phyloP scores from a whole-genome alignment of 2,797 vertebrate species.

The Malurus splendens region DNA sequence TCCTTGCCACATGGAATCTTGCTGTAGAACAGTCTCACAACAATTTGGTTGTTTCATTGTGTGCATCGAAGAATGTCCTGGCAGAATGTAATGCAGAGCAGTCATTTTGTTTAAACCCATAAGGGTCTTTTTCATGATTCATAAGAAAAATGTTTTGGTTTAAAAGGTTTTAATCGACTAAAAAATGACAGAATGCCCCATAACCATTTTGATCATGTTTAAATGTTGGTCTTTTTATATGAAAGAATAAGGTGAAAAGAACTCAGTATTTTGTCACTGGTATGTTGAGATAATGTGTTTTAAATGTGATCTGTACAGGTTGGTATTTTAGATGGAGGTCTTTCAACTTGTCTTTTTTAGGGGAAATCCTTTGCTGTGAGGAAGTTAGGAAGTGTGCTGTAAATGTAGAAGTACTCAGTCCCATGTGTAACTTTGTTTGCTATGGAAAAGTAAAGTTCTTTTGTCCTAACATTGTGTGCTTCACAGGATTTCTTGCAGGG shows the following conservation, averaged over 20 bases:
- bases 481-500: constrained; percentile 26
- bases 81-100: background rate
- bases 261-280: constrained; percentile 55
- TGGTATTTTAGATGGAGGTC: constrained; percentile 55
- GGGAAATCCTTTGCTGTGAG: constrained; percentile 49
- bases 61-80: background rate
- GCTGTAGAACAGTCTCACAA: background rate
- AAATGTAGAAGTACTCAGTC: constrained; percentile 51
- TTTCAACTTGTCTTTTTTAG: constrained; percentile 46
- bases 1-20: background rate
- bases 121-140: background rate
- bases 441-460: constrained; percentile 57
- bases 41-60: background rate
- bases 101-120: background rate
- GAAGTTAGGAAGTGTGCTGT: constrained; percentile 51
- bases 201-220: background rate
- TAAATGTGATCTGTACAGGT: constrained; percentile 47
- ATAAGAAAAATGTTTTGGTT: background rate
- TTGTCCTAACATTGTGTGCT: constrained; percentile 32
- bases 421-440: constrained; percentile 63
- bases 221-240: constrained; percentile 46
- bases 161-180: constrained; percentile 12
- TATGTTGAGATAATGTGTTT: constrained; percentile 41
- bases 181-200: background rate
- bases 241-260: constrained; percentile 45